phyloP scores from a whole-genome alignment of 2,888 invertebrate genomes.

The Nematopogon swammerdamellus region DNA sequence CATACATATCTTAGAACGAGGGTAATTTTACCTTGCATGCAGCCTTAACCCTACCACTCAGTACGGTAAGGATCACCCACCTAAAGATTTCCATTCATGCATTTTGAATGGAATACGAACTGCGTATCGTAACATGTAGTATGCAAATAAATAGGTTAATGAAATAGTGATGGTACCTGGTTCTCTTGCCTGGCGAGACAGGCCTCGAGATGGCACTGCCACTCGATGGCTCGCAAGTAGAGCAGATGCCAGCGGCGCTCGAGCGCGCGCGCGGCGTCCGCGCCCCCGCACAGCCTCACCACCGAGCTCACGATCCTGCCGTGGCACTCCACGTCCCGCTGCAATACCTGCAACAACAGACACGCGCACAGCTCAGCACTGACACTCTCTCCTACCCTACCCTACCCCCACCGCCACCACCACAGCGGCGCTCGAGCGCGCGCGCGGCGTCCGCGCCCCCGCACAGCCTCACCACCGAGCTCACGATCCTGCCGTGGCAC shows the following conservation, averaged over 20 bases:
- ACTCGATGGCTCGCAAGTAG: constrained; percentile 86
- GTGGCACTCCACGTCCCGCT: constrained; percentile 91
- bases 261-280: constrained; percentile 66
- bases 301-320: constrained; percentile 78
- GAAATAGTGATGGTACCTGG: constrained; percentile 23
- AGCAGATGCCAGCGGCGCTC: constrained; percentile 89
- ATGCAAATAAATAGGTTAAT: no score
- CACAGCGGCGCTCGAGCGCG: background rate
- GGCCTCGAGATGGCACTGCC: constrained; percentile 88
- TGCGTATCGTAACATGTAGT: no score
- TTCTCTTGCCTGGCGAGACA: constrained; percentile 66
- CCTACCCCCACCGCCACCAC: background rate
- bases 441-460: constrained; percentile 50
- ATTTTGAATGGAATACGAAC: no score
- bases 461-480: constrained; percentile 73
- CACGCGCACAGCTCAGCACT: constrained; percentile 12
- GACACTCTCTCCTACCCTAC: background rate
- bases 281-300: constrained; percentile 71
- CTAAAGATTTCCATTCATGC: no score
- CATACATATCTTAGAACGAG: no score
- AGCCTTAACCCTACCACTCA: no score
- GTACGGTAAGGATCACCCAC: no score
- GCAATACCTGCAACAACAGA: constrained; percentile 70
- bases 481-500: constrained; percentile 83
- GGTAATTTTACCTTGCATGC: no score